Evolutionary conservation across 64 coral and sea anemone genomes (phyloP).

Genomic region (Stichodactyla mertensii): DNA sequence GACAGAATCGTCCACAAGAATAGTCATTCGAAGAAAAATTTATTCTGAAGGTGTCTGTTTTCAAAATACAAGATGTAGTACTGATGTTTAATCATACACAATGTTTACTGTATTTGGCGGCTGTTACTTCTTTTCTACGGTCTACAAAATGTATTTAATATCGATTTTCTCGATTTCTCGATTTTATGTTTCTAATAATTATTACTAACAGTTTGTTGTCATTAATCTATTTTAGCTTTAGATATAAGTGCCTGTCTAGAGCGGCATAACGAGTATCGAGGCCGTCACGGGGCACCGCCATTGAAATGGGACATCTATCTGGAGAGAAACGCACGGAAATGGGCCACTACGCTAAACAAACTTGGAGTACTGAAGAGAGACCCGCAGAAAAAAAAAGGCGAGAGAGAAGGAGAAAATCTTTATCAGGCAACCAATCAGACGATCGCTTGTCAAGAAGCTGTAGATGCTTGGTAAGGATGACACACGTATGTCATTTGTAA

Average conservation of each 20-base stretch:
- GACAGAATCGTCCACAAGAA: no score
- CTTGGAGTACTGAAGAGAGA: background rate
- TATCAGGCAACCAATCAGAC: background rate
- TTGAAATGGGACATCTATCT: slow-evolving; percentile 34
- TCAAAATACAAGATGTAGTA: no score
- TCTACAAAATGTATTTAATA: background rate
- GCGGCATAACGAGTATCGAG: slow-evolving; percentile 27
- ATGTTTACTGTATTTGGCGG: no score
- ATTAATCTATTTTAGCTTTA: background rate
- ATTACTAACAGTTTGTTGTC: background rate
- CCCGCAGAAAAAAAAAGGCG: background rate
- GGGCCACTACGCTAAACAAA: slow-evolving; percentile 22
- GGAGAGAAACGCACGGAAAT: slow-evolving; percentile 25
- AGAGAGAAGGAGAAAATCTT: slow-evolving; percentile 25
- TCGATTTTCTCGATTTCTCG: no score
- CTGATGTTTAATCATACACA: no score
- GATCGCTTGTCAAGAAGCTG: slow-evolving; percentile 14
- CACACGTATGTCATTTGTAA: background rate
- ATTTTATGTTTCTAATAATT: no score
- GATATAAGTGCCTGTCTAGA: slow-evolving; percentile 3
- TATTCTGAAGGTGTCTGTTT: no score
- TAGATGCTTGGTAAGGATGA: slow-evolving; percentile 18
- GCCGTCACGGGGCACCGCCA: slow-evolving; percentile 3
- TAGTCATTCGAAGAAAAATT: no score
- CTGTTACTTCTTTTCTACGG: no score